phyloP scores from a whole-genome alignment of 2,797 vertebrate genomes.

The Darevskia mixta region DNA sequence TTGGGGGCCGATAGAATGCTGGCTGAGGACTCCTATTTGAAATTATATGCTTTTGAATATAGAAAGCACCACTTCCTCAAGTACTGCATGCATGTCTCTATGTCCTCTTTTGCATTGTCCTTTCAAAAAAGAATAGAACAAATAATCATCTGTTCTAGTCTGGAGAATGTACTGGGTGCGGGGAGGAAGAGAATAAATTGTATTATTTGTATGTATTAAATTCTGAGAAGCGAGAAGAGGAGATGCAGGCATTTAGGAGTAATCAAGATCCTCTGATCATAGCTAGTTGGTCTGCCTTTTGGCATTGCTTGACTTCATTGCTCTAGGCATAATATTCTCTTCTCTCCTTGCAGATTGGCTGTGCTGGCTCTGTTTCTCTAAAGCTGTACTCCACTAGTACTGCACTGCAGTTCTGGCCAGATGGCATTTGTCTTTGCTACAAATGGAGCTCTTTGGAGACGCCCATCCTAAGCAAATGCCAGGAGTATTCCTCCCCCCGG shows the following conservation, averaged over 20 bases:
- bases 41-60: neutral
- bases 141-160: neutral
- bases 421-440: slow-evolving; percentile 33
- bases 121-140: too few relatives aligned
- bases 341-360: neutral
- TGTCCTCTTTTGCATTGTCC: too few relatives aligned
- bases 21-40: neutral
- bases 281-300: neutral
- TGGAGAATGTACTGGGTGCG: neutral
- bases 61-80: neutral
- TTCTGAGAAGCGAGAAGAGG: neutral
- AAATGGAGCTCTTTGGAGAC: neutral
- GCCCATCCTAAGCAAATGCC: neutral
- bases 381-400: neutral
- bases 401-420: rapidly evolving
- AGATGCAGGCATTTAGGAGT: slow-evolving; percentile 11
- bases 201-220: neutral
- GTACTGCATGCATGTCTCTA: too few relatives aligned
- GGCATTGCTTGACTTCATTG: neutral
- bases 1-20: neutral
- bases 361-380: neutral
- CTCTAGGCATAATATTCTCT: neutral
- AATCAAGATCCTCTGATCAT: slow-evolving; percentile 9
- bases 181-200: neutral
- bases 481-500: neutral